Conservation (phyloP, 2,888 invertebrate genomes). For the Abrostola triplasia region DNA sequence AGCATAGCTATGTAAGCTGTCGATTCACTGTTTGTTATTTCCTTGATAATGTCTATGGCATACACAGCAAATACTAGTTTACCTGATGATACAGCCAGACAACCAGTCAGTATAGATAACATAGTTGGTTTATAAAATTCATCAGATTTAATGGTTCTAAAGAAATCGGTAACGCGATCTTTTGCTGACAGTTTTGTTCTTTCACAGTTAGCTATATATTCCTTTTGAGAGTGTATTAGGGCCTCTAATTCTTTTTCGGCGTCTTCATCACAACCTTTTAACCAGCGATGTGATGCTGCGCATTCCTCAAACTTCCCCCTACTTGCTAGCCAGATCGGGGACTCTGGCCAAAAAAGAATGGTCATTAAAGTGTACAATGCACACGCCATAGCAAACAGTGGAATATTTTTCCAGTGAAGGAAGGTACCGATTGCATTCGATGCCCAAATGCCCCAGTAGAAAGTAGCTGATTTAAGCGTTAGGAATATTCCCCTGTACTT, state of each 20-base stretch:
- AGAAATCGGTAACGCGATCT: constrained; percentile 20
- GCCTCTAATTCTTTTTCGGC: constrained; percentile 62
- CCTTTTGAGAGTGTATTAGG: constrained; percentile 57
- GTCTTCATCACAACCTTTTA: constrained; percentile 61
- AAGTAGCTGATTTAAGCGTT: constrained; percentile 56
- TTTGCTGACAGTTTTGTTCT: constrained; percentile 5
- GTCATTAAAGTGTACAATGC: constrained; percentile 45
- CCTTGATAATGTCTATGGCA: constrained; percentile 67
- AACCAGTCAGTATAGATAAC: constrained; percentile 46
- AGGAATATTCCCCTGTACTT: constrained; percentile 62
- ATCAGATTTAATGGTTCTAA: constrained; percentile 33
- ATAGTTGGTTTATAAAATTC: constrained; percentile 64
- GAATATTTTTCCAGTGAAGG: constrained; percentile 60
- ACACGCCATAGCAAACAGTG: constrained; percentile 49
- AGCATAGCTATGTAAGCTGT: constrained; percentile 67
- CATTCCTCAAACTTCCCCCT: constrained; percentile 62
- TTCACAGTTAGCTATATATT: constrained; percentile 36
- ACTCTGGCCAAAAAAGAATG: constrained; percentile 48
- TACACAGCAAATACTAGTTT: constrained; percentile 66
- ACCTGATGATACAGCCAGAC: constrained; percentile 55
- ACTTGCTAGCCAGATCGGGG: constrained; percentile 66
- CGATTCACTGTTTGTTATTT: constrained; percentile 59
- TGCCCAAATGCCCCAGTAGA: constrained; percentile 60
- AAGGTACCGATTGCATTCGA: constrained; percentile 64
- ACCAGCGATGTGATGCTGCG: constrained; percentile 57